These are phyloP conservation scores for Halcyon chelicuti DNA, from an alignment of 2,797 vertebrate genomes.

Conservation along the genomic window DNA sequence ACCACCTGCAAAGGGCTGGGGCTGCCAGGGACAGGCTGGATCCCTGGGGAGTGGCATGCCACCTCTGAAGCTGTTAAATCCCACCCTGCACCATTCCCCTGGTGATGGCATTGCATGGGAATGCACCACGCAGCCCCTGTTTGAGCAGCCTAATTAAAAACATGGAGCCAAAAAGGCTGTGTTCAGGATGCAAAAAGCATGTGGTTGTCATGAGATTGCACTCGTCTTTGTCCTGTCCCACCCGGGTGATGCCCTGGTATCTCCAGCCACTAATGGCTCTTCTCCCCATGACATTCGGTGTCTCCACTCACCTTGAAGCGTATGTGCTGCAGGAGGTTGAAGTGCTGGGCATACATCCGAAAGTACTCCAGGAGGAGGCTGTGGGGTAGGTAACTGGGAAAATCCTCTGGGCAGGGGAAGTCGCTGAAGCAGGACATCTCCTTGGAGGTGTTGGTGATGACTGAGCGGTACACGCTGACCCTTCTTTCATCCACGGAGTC, in stretches of 20 bases:
- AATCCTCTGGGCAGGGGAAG: slow-evolving; percentile 87
- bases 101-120: accelerated
- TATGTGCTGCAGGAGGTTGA: slow-evolving; percentile 84
- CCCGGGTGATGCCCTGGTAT: accelerated
- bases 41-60: background rate
- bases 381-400: slow-evolving; percentile 88
- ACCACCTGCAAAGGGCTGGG: background rate
- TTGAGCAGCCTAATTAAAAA: background rate
- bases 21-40: accelerated
- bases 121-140: background rate
- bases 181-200: accelerated
- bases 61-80: background rate
- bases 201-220: accelerated
- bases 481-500: slow-evolving; percentile 78
- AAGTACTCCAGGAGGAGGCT: slow-evolving; percentile 88
- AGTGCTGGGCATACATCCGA: slow-evolving; percentile 80
- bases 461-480: slow-evolving; percentile 87
- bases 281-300: accelerated
- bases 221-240: accelerated
- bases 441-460: slow-evolving; percentile 92
- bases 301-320: slow-evolving; percentile 82
- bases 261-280: background rate
- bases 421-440: slow-evolving; percentile 94
- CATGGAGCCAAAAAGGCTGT: background rate
- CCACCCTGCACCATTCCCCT: background rate